These are phyloP conservation scores for Threskiornis aethiopicus DNA, from an alignment of 2,797 vertebrate genomes.

Conservation along the genomic window DNA sequence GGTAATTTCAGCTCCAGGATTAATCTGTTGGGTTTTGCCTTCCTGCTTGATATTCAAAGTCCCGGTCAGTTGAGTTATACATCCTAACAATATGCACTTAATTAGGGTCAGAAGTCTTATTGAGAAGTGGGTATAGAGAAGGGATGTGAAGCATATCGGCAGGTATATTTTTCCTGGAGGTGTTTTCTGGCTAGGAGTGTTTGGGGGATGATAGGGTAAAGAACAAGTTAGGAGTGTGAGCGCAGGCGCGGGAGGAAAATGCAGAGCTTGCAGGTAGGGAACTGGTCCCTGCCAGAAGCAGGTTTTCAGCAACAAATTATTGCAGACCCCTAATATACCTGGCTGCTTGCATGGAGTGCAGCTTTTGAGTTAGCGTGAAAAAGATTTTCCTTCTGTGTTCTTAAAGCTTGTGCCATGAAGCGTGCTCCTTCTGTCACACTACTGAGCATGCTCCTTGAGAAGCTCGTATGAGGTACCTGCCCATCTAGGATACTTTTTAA, in stretches of 20 bases:
- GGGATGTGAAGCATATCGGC: accelerated
- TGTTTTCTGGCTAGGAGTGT: background rate
- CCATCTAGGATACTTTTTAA: background rate
- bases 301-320: background rate
- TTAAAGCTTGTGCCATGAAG: background rate
- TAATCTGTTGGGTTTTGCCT: background rate
- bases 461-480: background rate
- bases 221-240: background rate
- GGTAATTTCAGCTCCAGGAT: constrained; percentile 72
- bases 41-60: background rate
- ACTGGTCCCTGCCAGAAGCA: background rate
- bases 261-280: background rate
- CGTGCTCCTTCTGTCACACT: background rate
- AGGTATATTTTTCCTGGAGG: background rate
- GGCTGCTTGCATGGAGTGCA: background rate
- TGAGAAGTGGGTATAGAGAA: background rate
- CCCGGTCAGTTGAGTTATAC: background rate
- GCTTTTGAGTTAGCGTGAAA: background rate
- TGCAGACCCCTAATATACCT: background rate
- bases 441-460: background rate
- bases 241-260: background rate
- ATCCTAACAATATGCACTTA: accelerated
- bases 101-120: background rate
- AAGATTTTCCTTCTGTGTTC: background rate
- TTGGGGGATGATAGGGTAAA: background rate